Conservation (phyloP, 1,140 invertebrate genomes). For the Trichomalopsis sarcophagae region DNA sequence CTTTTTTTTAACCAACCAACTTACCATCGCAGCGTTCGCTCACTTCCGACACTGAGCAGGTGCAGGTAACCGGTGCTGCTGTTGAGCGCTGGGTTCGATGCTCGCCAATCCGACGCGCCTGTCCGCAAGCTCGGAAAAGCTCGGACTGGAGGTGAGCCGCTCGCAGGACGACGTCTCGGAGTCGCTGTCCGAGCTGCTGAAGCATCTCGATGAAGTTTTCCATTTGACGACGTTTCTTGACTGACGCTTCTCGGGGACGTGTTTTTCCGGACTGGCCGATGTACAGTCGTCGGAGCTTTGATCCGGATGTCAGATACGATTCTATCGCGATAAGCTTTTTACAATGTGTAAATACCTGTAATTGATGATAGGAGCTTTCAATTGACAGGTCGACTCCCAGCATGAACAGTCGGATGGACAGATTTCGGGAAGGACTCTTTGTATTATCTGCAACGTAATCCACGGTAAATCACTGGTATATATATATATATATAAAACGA, state of each 20-base stretch:
- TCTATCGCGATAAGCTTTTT: not conserved
- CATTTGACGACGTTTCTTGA: not conserved
- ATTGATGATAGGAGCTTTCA: not conserved
- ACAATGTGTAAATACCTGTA: not conserved
- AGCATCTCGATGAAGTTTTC: not conserved
- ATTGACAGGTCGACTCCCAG: conserved; percentile 6
- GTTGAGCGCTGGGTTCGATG: conserved; percentile 60
- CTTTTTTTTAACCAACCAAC: too few species aligned
- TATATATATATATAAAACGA: too few species aligned
- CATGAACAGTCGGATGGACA: conserved; percentile 54
- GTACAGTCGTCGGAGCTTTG: not conserved
- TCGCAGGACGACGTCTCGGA: not conserved
- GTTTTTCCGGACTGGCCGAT: not conserved
- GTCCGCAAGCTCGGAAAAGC: not conserved
- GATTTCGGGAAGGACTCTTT: conserved; percentile 45
- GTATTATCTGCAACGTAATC: conserved; percentile 48
- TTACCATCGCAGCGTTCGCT: not conserved
- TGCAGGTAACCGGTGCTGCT: conserved; percentile 56
- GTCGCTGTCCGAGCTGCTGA: not conserved
- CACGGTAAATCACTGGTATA: not conserved
- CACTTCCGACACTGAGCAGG: not conserved
- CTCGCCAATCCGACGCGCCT: conserved; percentile 44
- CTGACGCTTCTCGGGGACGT: not conserved
- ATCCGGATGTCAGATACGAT: not conserved
- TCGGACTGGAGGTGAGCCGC: not conserved